Conservation (phyloP, 2,113 vertebrate genomes). For the Panurus biarmicus region DNA sequence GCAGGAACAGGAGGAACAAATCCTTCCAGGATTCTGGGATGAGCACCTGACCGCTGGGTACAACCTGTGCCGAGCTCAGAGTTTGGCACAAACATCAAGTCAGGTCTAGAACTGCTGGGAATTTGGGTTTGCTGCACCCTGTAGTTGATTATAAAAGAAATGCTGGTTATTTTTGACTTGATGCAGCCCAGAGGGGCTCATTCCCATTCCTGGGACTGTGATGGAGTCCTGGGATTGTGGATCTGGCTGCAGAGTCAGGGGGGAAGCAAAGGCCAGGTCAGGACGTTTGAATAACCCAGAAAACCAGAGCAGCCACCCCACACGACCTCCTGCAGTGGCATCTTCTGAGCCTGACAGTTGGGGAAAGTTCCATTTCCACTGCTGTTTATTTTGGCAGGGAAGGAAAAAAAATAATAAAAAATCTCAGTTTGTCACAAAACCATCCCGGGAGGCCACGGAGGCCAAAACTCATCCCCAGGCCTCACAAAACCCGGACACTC, state of each 20-base stretch:
- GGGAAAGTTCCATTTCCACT: not conserved
- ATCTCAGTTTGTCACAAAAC: not conserved
- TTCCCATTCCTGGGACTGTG: not conserved
- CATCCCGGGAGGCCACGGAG: not conserved
- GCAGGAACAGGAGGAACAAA: not conserved
- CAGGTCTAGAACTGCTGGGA: not conserved
- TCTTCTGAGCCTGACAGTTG: not conserved
- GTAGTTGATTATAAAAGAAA: accelerated
- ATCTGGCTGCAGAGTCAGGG: not conserved
- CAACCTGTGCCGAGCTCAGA: accelerated
- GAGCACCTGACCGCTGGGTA: not conserved
- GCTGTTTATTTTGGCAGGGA: not conserved
- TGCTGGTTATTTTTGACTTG: not conserved
- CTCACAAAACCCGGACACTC: accelerated
- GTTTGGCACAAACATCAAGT: not conserved
- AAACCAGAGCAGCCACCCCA: not conserved
- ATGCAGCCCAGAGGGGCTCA: not conserved
- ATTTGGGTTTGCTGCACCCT: not conserved
- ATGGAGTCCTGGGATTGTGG: not conserved
- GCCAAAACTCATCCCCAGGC: not conserved
- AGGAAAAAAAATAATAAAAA: no score
- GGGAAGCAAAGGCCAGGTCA: not conserved
- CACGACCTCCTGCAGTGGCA: not conserved
- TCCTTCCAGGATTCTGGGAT: not conserved
- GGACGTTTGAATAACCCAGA: not conserved